phyloP scores from a whole-genome alignment of 2,797 vertebrate species.

The Decapterus maruadsi region DNA sequence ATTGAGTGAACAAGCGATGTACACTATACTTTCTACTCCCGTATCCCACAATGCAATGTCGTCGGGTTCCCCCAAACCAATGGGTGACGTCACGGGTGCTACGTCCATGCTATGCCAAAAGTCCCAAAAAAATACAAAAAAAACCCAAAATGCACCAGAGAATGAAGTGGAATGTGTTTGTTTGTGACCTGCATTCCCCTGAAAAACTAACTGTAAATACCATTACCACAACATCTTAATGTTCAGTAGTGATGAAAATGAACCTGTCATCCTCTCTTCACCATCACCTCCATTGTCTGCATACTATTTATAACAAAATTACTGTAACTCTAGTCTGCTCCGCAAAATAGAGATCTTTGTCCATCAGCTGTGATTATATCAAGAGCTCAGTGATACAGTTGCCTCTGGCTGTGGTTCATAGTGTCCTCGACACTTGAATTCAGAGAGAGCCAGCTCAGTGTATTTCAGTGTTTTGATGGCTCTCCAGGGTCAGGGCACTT shows the following conservation, averaged over 20 bases:
- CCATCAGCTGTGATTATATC: slow-evolving; percentile 45
- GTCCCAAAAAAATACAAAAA: no score
- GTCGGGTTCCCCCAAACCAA: no score
- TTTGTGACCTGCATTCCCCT: background rate
- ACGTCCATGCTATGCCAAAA: no score
- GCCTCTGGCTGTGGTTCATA: slow-evolving; percentile 50
- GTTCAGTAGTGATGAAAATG: background rate
- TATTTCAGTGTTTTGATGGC: slow-evolving; percentile 62
- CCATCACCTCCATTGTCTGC: background rate
- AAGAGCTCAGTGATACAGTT: slow-evolving; percentile 25
- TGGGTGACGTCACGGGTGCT: no score
- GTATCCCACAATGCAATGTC: no score
- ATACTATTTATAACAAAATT: slow-evolving; percentile 14
- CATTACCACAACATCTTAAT: background rate
- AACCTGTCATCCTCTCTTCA: background rate
- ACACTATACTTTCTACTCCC: no score
- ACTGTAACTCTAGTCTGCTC: slow-evolving; percentile 8
- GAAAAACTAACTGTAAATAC: background rate
- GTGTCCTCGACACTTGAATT: slow-evolving; percentile 44
- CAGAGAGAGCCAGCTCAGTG: slow-evolving; percentile 41
- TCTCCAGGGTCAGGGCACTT: slow-evolving; percentile 62
- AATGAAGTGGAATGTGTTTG: background rate
- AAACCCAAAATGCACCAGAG: no score
- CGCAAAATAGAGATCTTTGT: slow-evolving; percentile 38
- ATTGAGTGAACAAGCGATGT: no score